A percentile compares a stretch with the other conserved stretches of the same genome.
These are phyloP conservation scores for Ailuropoda melanoleuca DNA, from an alignment of 2,113 vertebrate species.

Conservation along the genomic window DNA sequence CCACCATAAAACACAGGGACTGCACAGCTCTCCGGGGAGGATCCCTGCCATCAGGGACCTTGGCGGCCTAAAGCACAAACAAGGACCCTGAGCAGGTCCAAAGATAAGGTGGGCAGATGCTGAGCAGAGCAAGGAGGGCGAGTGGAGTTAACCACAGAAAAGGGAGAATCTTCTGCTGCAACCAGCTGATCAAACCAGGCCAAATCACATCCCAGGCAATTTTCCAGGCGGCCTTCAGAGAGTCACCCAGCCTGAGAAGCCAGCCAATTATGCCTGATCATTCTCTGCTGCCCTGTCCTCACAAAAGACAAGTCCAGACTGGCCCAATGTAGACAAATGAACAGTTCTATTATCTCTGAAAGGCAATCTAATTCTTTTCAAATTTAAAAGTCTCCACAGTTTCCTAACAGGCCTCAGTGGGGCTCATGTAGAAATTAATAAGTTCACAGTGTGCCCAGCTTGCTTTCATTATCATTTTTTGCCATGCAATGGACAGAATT, in stretches of 20 bases:
- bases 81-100: neutral
- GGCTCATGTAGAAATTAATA: slow-evolving; percentile 63
- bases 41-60: neutral
- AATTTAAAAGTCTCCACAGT: slow-evolving; percentile 67
- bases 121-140: neutral
- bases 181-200: neutral
- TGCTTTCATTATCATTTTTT: slow-evolving; percentile 59
- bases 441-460: slow-evolving; percentile 27
- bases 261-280: slow-evolving; percentile 58
- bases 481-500: neutral
- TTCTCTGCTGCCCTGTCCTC: slow-evolving; percentile 41
- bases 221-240: slow-evolving; percentile 56
- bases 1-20: neutral
- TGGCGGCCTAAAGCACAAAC: neutral
- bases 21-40: accelerated
- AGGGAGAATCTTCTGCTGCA: neutral
- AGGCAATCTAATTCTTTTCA: slow-evolving; percentile 69
- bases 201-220: slow-evolving; percentile 31
- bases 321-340: slow-evolving; percentile 61
- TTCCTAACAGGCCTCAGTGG: slow-evolving; percentile 64
- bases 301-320: slow-evolving; percentile 52
- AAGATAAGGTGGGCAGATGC: neutral
- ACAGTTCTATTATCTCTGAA: slow-evolving; percentile 65
- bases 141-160: neutral
- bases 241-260: slow-evolving; percentile 22